Conservation (phyloP, 2,113 vertebrate genomes). For the Pollachius pollachius region DNA sequence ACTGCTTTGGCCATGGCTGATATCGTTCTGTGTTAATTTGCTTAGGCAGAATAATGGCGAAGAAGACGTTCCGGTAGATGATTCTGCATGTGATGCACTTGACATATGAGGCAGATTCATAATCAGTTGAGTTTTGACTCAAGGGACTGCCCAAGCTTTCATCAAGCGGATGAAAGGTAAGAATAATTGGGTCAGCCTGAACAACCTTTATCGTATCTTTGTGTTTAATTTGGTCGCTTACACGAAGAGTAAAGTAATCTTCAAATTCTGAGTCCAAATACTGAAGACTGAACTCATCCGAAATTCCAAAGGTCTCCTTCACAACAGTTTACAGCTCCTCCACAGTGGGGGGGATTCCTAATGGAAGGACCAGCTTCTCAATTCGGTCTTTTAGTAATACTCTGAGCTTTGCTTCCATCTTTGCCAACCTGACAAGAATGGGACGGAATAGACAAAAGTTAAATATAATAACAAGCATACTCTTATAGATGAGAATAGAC, state of each 20-base stretch:
- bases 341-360: constrained; percentile 27
- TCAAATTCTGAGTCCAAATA: constrained; percentile 41
- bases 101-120: constrained; percentile 20
- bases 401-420: constrained; percentile 35
- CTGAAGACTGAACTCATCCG: constrained; percentile 33
- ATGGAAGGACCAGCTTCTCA: constrained; percentile 31
- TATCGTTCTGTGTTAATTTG: constrained; percentile 14
- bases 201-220: constrained; percentile 45
- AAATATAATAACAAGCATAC: not conserved
- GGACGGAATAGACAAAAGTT: constrained; percentile 13
- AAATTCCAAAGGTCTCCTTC: constrained; percentile 30
- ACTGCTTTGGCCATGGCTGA: constrained; percentile 44
- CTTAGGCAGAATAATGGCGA: constrained; percentile 24
- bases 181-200: constrained; percentile 11
- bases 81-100: constrained; percentile 18
- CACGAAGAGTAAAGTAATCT: constrained; percentile 26
- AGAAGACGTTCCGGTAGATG: not conserved
- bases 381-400: constrained; percentile 26
- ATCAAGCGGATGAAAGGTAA: constrained; percentile 1
- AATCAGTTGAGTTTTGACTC: not conserved
- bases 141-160: too few relatives aligned
- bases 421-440: constrained; percentile 20
- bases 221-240: constrained; percentile 35
- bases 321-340: constrained; percentile 33
- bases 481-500: not conserved